Evolutionary conservation across 2,113 vertebrate species (phyloP).

Genomic region (Aspidoscelis tigris): DNA sequence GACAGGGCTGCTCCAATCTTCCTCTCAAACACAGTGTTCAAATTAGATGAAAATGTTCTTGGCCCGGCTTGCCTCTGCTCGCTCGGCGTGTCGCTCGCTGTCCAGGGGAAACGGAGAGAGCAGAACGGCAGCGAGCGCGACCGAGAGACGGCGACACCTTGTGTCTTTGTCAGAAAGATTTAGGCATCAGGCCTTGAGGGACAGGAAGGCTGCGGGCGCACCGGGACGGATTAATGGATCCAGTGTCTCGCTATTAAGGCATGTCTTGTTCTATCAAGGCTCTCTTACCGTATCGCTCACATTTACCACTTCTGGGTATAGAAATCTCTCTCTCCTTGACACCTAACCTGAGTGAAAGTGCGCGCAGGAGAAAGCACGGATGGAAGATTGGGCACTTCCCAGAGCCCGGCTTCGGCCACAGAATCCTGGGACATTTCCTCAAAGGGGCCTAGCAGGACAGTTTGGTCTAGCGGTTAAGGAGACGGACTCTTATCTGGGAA

Average conservation of each 20-base stretch:
- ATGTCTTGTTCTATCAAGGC: conserved; percentile 15
- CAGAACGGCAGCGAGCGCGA: neutral
- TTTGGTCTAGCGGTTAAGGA: too few species aligned
- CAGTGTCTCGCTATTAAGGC: conserved; percentile 23
- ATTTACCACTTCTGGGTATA: neutral
- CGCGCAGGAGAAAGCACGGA: too few species aligned
- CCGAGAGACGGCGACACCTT: neutral
- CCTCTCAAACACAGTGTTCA: neutral
- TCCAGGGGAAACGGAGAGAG: neutral
- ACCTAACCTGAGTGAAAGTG: neutral
- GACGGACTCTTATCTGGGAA: too few species aligned
- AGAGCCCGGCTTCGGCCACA: neutral
- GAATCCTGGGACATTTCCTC: neutral
- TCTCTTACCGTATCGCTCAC: conserved; percentile 7
- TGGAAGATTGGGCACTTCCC: neutral
- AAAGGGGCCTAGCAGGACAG: too few species aligned
- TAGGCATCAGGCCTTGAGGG: conserved; percentile 10
- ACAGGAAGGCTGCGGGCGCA: too few species aligned
- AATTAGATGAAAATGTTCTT: neutral
- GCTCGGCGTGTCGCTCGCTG: neutral
- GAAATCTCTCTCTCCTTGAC: neutral
- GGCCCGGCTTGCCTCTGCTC: too few species aligned
- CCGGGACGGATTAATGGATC: neutral
- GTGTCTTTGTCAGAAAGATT: conserved; percentile 31
- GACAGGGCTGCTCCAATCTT: neutral